Percentiles rank a stretch among this genome's conserved stretches.
Evolutionary conservation across 1,140 invertebrate species (phyloP).

Genomic region (Platorchestia sp.): DNA sequence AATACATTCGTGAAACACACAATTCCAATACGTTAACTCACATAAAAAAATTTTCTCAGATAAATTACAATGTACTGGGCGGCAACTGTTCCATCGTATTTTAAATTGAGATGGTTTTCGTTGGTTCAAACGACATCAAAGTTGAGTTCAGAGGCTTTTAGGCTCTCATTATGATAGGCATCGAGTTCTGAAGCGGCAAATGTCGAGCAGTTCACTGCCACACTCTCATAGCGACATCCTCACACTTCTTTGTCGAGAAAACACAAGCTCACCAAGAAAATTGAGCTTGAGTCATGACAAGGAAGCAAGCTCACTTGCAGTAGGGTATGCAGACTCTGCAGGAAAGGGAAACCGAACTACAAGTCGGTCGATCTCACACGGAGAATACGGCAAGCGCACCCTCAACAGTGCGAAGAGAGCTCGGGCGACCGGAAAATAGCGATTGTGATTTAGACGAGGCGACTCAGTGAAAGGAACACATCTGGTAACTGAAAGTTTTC

Average conservation of each 20-base stretch:
- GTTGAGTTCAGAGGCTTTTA: not conserved
- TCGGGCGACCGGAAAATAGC: not conserved
- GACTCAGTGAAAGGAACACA: not conserved
- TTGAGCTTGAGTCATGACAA: not conserved
- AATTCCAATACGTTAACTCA: not conserved
- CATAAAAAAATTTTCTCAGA: not conserved
- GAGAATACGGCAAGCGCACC: not conserved
- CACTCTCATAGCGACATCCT: not conserved
- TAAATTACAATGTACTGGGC: not conserved
- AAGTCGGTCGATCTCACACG: not conserved
- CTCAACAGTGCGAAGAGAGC: not conserved
- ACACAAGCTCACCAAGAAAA: not conserved
- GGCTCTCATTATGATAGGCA: not conserved
- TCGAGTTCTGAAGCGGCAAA: not conserved
- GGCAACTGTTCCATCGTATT: not conserved
- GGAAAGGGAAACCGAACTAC: not conserved
- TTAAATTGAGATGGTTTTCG: not conserved
- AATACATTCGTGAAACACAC: not conserved
- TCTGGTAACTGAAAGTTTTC: not conserved
- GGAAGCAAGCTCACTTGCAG: not conserved
- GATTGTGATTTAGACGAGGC: not conserved
- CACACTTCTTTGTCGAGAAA: not conserved
- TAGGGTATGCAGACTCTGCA: not conserved
- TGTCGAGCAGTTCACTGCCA: not conserved
- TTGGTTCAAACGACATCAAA: not conserved